These are phyloP conservation scores for Hedya salicella DNA, from an alignment of 2,888 invertebrate species.

Conservation along the genomic window DNA sequence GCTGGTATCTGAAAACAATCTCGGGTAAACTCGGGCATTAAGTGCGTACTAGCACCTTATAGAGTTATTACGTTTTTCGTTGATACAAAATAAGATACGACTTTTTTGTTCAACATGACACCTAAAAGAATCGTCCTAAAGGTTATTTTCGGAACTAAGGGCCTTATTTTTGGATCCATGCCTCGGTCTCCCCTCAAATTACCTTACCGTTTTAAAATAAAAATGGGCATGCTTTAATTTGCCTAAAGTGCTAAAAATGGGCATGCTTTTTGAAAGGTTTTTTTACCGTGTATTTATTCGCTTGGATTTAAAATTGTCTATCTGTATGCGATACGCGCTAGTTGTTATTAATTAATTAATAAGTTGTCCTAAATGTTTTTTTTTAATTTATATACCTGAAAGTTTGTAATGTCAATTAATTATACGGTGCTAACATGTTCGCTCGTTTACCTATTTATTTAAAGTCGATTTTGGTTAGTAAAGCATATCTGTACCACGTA, in stretches of 20 bases:
- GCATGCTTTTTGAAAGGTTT: not conserved
- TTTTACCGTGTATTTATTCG: not conserved
- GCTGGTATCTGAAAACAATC: no score
- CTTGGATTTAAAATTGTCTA: conserved; percentile 13
- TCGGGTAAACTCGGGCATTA: no score
- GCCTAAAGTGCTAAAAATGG: conserved; percentile 2
- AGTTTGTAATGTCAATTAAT: conserved; percentile 46
- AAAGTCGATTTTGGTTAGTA: conserved; percentile 45
- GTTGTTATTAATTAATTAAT: conserved; percentile 26
- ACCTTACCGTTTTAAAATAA: not conserved
- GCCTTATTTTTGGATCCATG: not conserved
- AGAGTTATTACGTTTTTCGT: no score
- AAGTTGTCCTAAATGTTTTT: conserved; percentile 41
- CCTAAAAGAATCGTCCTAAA: no score
- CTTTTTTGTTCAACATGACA: no score
- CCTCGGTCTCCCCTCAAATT: not conserved
- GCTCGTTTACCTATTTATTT: conserved; percentile 54
- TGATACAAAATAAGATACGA: no score
- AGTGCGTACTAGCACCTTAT: no score
- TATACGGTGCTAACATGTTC: conserved; percentile 23
- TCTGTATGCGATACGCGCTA: conserved; percentile 11
- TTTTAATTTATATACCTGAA: conserved; percentile 41
- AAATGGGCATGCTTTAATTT: no score
- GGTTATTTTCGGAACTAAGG: no score
- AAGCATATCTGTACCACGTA: conserved; percentile 41